Conservation (phyloP, 2,888 invertebrate genomes). For the Seladonia tumulorum region DNA sequence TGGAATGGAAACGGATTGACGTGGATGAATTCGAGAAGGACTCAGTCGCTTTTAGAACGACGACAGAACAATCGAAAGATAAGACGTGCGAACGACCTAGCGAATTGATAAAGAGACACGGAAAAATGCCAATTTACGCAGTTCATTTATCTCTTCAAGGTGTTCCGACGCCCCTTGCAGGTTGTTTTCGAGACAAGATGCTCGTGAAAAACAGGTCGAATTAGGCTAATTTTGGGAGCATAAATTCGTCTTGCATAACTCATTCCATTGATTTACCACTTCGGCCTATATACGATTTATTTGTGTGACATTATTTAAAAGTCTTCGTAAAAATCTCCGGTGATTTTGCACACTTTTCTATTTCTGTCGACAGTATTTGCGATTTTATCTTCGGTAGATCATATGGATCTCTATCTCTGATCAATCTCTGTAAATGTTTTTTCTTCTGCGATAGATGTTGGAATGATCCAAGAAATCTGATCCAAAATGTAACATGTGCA, state of each 20-base stretch:
- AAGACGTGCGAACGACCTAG: constrained; percentile 54
- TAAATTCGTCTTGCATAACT: background rate
- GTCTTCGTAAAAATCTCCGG: background rate
- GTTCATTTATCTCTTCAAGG: constrained; percentile 30
- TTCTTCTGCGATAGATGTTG: background rate
- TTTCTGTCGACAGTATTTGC: background rate
- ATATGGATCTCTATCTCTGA: background rate
- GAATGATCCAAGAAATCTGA: background rate
- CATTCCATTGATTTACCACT: background rate
- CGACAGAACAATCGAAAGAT: constrained; percentile 35
- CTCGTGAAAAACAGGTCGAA: background rate
- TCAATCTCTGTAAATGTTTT: background rate
- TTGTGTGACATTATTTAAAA: too few species aligned
- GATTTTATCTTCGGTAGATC: background rate
- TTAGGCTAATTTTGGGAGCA: background rate
- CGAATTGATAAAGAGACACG: constrained; percentile 26
- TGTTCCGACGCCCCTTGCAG: background rate
- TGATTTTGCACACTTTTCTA: background rate
- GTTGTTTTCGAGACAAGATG: background rate
- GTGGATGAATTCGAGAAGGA: constrained; percentile 7
- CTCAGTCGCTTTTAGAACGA: background rate
- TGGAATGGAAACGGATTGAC: background rate
- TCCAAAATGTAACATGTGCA: background rate
- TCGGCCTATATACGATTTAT: background rate
- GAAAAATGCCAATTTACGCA: background rate